Conservation (phyloP, 2,888 invertebrate genomes). For the Tenthredo livida region DNA sequence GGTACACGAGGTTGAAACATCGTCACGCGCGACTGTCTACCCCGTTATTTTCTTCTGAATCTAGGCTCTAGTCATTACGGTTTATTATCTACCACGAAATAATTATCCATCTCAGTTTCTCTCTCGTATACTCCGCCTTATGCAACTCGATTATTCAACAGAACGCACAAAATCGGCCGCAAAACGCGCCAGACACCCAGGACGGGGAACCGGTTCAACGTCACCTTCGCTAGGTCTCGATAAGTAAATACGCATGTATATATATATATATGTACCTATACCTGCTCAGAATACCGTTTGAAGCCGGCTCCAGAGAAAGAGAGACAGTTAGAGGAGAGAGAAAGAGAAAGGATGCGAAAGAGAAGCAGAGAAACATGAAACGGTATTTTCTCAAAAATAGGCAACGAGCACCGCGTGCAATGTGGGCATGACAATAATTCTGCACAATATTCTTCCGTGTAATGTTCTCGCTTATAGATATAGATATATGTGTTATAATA, state of each 20-base stretch:
- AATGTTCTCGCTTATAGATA: not conserved
- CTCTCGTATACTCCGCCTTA: not conserved
- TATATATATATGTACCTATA: not conserved
- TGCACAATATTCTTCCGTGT: not conserved
- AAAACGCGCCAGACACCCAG: not conserved
- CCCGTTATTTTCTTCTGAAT: not conserved
- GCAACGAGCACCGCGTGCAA: not conserved
- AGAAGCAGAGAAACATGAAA: not conserved
- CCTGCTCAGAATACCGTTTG: not conserved
- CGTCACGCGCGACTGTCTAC: slow-evolving; percentile 32
- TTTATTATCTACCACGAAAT: not conserved
- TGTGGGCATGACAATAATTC: not conserved
- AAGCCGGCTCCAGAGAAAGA: not conserved
- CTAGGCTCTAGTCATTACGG: not conserved
- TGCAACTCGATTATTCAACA: not conserved
- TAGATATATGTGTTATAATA: not conserved
- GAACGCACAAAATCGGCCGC: not conserved
- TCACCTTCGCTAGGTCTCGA: not conserved
- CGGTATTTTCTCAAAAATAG: not conserved
- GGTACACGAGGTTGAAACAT: slow-evolving; percentile 26
- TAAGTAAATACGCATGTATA: not conserved
- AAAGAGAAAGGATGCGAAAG: not conserved
- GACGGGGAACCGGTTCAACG: not conserved
- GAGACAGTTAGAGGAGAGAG: not conserved
- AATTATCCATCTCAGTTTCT: not conserved